phyloP scores from a whole-genome alignment of 2,113 vertebrate species.

The Poeciliopsis retropinna region DNA sequence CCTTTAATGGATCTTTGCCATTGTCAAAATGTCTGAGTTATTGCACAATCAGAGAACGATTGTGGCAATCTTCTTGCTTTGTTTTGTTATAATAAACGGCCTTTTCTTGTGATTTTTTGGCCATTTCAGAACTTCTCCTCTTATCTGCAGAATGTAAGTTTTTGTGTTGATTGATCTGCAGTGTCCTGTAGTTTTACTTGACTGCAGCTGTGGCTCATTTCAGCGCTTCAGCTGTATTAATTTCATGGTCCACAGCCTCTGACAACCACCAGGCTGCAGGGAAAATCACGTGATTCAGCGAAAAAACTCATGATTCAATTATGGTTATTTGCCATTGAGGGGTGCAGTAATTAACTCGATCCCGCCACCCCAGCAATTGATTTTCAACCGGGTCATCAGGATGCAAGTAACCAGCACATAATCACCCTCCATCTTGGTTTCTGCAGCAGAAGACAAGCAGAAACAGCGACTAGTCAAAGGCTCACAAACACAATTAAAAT shows the following conservation, averaged over 20 bases:
- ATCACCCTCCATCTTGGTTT: background rate
- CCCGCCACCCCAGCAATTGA: constrained; percentile 19
- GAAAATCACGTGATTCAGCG: constrained; percentile 30
- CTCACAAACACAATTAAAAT: constrained; percentile 46
- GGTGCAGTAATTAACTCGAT: constrained; percentile 29
- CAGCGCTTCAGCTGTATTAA: constrained; percentile 15
- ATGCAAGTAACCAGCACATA: background rate
- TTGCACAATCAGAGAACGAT: too few relatives aligned
- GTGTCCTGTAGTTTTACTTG: constrained; percentile 15
- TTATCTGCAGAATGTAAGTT: background rate
- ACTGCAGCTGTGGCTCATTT: constrained; percentile 13
- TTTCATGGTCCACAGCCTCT: constrained; percentile 19
- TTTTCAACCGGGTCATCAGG: constrained; percentile 22
- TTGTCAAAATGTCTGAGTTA: too few relatives aligned
- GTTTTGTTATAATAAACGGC: background rate
- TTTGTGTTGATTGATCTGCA: constrained; percentile 5
- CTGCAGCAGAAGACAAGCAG: background rate
- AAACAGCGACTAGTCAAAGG: constrained; percentile 2
- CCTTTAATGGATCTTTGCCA: too few relatives aligned
- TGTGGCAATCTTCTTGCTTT: too few relatives aligned
- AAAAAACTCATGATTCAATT: constrained; percentile 28
- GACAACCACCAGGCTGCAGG: constrained; percentile 31
- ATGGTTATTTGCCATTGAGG: constrained; percentile 21
- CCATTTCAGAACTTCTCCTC: background rate
- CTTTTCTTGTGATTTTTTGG: background rate